A percentile compares a stretch with the other conserved stretches of the same genome.
Evolutionary conservation across 30 jellyfish, hydroid and myxozoan species (phyloP).

Genomic region (Pseudorhiza aurosa): DNA sequence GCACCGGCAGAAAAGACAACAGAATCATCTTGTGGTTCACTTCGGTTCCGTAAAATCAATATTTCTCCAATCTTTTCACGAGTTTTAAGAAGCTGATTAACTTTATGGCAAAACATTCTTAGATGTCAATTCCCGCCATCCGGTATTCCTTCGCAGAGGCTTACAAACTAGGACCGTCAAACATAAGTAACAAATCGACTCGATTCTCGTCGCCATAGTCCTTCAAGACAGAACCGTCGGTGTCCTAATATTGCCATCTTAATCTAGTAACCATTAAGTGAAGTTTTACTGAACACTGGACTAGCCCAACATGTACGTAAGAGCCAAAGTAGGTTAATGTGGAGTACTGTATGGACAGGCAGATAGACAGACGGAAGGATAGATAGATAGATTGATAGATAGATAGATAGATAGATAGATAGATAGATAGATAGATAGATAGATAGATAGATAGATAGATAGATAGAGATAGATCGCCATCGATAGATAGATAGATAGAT

Average conservation of each 20-base stretch:
- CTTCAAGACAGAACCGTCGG: too few species aligned
- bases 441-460: not conserved
- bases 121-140: constrained; percentile 10
- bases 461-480: too few species aligned
- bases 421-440: not conserved
- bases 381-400: not conserved
- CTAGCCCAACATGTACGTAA: too few species aligned
- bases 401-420: not conserved
- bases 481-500: not conserved
- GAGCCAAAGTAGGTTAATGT: too few species aligned
- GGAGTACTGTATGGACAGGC: not conserved
- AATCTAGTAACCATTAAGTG: too few species aligned
- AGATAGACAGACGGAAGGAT: too few species aligned
- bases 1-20: not conserved
- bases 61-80: not conserved
- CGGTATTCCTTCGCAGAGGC: not conserved
- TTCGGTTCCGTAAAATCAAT: not conserved
- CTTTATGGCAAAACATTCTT: not conserved
- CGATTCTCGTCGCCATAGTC: too few species aligned
- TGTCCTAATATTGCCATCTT: too few species aligned
- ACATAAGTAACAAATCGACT: too few species aligned
- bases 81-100: not conserved
- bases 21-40: not conserved
- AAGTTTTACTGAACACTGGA: too few species aligned
- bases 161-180: not conserved